Conservation (phyloP, 1,140 invertebrate species). For the Himalopsyche phryganea region DNA sequence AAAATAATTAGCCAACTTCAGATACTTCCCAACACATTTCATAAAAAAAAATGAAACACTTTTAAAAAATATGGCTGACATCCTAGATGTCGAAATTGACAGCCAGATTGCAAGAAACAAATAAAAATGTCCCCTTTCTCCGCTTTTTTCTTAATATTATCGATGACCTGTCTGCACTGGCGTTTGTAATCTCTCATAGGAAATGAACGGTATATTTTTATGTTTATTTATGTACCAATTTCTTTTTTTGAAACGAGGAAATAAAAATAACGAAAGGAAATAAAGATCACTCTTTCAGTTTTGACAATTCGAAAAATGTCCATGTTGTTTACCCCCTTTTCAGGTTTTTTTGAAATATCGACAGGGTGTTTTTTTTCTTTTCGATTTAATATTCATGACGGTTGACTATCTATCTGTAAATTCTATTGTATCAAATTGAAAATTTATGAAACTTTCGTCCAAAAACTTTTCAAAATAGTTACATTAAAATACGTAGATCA, state of each 20-base stretch:
- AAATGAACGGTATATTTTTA: conserved; percentile 34
- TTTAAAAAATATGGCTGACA: too few relatives aligned
- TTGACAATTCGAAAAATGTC: conserved; percentile 12
- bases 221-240: conserved; percentile 33
- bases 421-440: too few relatives aligned
- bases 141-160: conserved; percentile 25
- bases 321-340: neutral
- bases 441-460: too few relatives aligned
- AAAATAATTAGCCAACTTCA: too few relatives aligned
- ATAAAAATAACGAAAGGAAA: conserved; percentile 25
- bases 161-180: conserved; percentile 30
- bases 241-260: conserved; percentile 22
- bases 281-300: conserved; percentile 28
- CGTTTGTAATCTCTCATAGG: conserved; percentile 33
- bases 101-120: neutral
- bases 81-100: neutral
- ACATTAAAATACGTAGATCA: too few relatives aligned
- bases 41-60: too few relatives aligned
- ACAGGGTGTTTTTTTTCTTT: neutral
- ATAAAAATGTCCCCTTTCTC: neutral
- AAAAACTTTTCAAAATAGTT: too few relatives aligned
- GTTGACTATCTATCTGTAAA: neutral
- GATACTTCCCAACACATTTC: too few relatives aligned
- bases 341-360: neutral
- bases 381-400: neutral